Conservation (phyloP, 2,113 vertebrate genomes). For the Tricholaema leucomelas region DNA sequence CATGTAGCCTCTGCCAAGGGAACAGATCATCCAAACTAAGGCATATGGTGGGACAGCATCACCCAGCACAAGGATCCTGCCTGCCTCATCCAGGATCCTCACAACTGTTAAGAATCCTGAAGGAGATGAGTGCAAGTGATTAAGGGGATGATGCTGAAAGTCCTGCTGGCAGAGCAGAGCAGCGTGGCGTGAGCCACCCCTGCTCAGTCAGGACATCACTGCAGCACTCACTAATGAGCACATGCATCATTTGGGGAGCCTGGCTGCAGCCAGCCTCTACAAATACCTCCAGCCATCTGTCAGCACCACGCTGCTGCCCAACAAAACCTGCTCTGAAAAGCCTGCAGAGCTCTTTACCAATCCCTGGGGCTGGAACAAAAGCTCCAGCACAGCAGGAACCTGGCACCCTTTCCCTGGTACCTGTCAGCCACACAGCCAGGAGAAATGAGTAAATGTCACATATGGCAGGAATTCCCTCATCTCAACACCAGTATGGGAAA, state of each 20-base stretch:
- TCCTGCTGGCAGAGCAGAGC: not conserved
- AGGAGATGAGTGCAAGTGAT: fast-evolving
- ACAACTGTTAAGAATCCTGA: fast-evolving
- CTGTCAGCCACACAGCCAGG: not conserved
- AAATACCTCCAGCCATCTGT: not conserved
- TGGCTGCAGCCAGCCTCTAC: not conserved
- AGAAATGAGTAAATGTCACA: not conserved
- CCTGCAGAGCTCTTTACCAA: not conserved
- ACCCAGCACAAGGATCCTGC: not conserved
- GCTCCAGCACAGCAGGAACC: not conserved
- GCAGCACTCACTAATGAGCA: not conserved
- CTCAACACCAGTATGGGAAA: not conserved
- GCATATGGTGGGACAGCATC: not conserved
- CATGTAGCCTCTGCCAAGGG: not conserved
- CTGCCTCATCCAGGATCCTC: not conserved
- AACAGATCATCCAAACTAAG: not conserved
- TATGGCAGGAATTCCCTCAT: not conserved
- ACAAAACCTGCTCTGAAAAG: not conserved
- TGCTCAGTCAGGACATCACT: fast-evolving
- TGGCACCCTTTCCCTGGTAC: not conserved
- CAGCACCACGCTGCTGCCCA: not conserved
- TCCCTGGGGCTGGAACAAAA: not conserved
- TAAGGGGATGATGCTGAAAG: fast-evolving
- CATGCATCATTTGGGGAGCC: fast-evolving
- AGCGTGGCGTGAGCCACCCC: not conserved